These are phyloP conservation scores for Leptoteleia sp. DNA, from an alignment of 1,140 invertebrate species.

Conservation along the genomic window DNA sequence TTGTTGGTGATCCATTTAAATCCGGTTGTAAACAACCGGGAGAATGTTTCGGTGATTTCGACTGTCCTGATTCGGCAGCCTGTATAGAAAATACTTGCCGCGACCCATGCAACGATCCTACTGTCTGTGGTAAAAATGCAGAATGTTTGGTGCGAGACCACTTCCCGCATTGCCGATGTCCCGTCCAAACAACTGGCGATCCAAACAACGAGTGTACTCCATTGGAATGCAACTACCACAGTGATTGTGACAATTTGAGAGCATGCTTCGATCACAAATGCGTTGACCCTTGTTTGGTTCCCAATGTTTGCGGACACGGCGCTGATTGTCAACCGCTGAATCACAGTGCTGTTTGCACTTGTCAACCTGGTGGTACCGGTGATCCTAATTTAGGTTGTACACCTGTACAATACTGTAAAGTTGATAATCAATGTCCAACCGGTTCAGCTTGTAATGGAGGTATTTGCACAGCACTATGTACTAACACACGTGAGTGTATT, in stretches of 20 bases:
- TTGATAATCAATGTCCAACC: slow-evolving; percentile 88
- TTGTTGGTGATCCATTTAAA: slow-evolving; percentile 88
- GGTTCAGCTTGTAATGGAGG: slow-evolving; percentile 91
- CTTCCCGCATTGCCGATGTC: slow-evolving; percentile 87
- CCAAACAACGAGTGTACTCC: slow-evolving; percentile 85
- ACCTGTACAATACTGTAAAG: slow-evolving; percentile 88
- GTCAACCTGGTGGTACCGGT: slow-evolving; percentile 90
- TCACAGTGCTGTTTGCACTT: slow-evolving; percentile 90
- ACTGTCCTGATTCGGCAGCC: slow-evolving; percentile 89
- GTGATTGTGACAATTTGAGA: slow-evolving; percentile 86
- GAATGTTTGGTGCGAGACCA: slow-evolving; percentile 86
- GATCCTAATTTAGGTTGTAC: slow-evolving; percentile 92
- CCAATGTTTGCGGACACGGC: slow-evolving; percentile 90
- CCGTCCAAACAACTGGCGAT: slow-evolving; percentile 88
- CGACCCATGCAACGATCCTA: slow-evolving; percentile 87
- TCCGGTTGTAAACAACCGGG: slow-evolving; percentile 88
- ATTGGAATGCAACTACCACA: slow-evolving; percentile 89
- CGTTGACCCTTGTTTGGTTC: slow-evolving; percentile 88
- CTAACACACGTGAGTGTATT: slow-evolving; percentile 89
- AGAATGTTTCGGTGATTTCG: slow-evolving; percentile 89
- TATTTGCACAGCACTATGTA: slow-evolving; percentile 89
- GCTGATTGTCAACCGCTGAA: slow-evolving; percentile 87
- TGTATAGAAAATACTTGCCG: slow-evolving; percentile 89
- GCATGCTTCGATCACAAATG: slow-evolving; percentile 91
- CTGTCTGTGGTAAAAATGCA: slow-evolving; percentile 88